A percentile compares a stretch with the other conserved stretches of the same genome.
phyloP scores from a whole-genome alignment of 1,140 invertebrate species.

The Magallana gigas region DNA sequence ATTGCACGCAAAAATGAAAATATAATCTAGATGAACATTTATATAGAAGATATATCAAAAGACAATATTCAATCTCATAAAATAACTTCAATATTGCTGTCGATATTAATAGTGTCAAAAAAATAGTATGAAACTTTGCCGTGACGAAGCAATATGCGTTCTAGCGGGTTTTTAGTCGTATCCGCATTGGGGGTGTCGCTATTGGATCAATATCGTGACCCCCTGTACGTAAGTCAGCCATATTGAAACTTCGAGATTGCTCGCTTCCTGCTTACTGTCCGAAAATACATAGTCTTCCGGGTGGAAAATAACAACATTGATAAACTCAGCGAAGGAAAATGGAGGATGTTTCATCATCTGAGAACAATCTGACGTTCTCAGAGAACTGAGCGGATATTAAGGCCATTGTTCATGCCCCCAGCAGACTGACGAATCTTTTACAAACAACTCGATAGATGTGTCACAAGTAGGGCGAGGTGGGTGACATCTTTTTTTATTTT shows the following conservation, averaged over 20 bases:
- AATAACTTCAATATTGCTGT: no score
- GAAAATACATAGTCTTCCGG: constrained; percentile 10
- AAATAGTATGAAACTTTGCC: no score
- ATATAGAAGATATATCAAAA: no score
- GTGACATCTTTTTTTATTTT: neutral
- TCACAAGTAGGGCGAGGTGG: constrained; percentile 30
- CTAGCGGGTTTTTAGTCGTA: no score
- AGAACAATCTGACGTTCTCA: neutral
- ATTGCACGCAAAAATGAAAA: no score
- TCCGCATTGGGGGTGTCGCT: neutral
- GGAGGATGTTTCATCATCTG: neutral
- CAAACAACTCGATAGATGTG: neutral
- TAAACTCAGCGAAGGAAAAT: neutral
- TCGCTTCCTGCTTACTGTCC: constrained; percentile 27
- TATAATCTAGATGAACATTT: no score
- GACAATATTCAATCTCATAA: no score
- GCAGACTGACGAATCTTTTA: neutral
- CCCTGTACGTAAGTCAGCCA: constrained; percentile 11
- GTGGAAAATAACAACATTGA: neutral
- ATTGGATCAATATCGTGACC: constrained; percentile 33
- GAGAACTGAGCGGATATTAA: neutral
- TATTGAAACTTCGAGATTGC: neutral
- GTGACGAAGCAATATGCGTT: no score
- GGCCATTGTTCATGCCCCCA: neutral
- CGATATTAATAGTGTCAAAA: no score